Conservation (phyloP, 2,113 vertebrate species). For the Ovis canadensis region DNA sequence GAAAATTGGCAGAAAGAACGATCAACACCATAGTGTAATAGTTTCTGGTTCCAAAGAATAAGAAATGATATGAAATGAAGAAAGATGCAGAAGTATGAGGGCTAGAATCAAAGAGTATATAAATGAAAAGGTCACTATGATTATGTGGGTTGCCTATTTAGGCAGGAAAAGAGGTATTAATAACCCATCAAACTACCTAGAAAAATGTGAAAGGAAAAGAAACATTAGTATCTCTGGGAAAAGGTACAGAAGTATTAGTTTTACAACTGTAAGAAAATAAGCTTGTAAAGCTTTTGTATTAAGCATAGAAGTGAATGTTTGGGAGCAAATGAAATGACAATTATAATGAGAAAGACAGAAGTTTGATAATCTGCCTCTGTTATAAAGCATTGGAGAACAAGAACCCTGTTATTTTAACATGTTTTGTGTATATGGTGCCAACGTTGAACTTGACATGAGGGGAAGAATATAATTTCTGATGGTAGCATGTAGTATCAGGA, state of each 20-base stretch:
- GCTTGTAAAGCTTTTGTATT: constrained; percentile 7
- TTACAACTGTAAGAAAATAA: constrained; percentile 2
- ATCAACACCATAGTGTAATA: neutral
- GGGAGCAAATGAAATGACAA: constrained; percentile 3
- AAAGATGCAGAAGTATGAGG: neutral
- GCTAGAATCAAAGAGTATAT: neutral
- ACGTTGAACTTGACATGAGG: neutral
- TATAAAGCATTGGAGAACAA: constrained; percentile 1
- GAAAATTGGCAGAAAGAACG: neutral
- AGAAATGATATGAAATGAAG: neutral
- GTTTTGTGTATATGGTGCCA: neutral
- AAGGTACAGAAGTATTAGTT: neutral
- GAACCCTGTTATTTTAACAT: neutral
- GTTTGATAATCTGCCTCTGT: neutral
- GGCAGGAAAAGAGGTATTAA: neutral
- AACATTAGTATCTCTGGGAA: neutral
- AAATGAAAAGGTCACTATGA: neutral
- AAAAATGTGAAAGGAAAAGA: constrained; percentile 8
- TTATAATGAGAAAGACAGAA: neutral
- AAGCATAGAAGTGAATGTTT: constrained; percentile 1
- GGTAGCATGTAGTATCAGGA: neutral
- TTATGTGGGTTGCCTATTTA: neutral
- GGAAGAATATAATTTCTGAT: constrained; percentile 11
- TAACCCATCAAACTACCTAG: neutral
- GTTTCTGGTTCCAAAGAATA: neutral